phyloP scores from a whole-genome alignment of 2,797 vertebrate genomes.

The Trachops cirrhosus region DNA sequence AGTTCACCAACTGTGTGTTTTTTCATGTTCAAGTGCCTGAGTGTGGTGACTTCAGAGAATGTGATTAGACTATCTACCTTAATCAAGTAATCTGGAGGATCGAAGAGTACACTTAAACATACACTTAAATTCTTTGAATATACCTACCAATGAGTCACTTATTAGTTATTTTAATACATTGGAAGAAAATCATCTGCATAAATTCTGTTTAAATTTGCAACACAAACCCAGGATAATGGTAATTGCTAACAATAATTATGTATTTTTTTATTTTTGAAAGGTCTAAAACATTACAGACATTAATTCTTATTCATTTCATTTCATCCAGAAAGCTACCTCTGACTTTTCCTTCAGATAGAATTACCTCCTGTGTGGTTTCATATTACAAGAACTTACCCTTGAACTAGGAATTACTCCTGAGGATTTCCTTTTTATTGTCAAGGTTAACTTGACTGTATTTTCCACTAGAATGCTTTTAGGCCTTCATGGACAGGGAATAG shows the following conservation, averaged over 20 bases:
- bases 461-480: background rate
- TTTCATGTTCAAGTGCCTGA: background rate
- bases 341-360: background rate
- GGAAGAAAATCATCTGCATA: background rate
- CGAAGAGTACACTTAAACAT: conserved; percentile 12
- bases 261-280: background rate
- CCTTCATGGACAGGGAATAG: background rate
- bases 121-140: background rate
- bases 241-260: background rate
- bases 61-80: conserved; percentile 32
- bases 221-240: background rate
- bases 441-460: background rate
- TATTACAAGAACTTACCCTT: background rate
- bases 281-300: background rate
- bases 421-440: conserved; percentile 14
- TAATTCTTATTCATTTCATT: background rate
- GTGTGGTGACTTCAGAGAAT: conserved; percentile 44
- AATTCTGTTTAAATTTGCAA: conserved; percentile 15
- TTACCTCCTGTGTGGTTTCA: background rate
- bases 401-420: conserved; percentile 9
- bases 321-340: conserved; percentile 15
- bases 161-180: conserved; percentile 22
- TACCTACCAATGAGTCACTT: background rate
- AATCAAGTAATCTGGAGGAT: conserved; percentile 49
- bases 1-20: background rate